Evolutionary conservation across 2,888 invertebrate species (phyloP).

Genomic region (Miltochrista miniata): DNA sequence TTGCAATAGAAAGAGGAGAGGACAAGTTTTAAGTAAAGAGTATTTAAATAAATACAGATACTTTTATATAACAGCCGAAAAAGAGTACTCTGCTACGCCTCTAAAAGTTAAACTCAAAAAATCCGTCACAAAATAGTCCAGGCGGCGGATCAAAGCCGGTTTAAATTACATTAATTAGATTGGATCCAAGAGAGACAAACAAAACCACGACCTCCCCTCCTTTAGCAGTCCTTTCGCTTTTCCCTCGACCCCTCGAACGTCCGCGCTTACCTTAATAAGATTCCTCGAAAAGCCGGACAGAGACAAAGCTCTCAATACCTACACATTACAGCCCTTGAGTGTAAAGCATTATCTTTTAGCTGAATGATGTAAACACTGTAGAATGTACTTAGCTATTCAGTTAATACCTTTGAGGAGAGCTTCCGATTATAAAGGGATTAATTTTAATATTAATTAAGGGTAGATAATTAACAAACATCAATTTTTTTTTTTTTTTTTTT

Average conservation of each 20-base stretch:
- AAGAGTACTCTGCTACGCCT: constrained; percentile 2
- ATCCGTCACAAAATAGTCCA: constrained; percentile 29
- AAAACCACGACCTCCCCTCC: not conserved
- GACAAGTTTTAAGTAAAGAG: too few relatives aligned
- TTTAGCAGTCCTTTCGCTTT: not conserved
- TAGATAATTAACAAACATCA: constrained; percentile 15
- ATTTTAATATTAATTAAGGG: constrained; percentile 22
- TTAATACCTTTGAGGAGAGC: not conserved
- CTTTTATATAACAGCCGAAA: too few relatives aligned
- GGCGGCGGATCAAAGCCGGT: constrained; percentile 46
- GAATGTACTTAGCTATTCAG: not conserved
- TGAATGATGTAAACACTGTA: not conserved
- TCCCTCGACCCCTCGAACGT: not conserved
- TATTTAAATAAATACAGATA: not conserved
- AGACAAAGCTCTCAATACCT: too few relatives aligned
- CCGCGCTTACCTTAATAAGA: constrained; percentile 15
- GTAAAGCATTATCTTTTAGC: not conserved
- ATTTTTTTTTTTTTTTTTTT: too few relatives aligned
- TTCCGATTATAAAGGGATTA: constrained; percentile 11
- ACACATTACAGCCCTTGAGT: too few relatives aligned
- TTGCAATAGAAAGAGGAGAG: too few relatives aligned
- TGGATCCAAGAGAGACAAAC: constrained; percentile 9
- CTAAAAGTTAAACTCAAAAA: constrained; percentile 23
- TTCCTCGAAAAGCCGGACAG: constrained; percentile 11
- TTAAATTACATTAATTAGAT: constrained; percentile 57